Evolutionary conservation across 2,797 vertebrate genomes (phyloP).

Genomic region (Macropus fuliginosus): DNA sequence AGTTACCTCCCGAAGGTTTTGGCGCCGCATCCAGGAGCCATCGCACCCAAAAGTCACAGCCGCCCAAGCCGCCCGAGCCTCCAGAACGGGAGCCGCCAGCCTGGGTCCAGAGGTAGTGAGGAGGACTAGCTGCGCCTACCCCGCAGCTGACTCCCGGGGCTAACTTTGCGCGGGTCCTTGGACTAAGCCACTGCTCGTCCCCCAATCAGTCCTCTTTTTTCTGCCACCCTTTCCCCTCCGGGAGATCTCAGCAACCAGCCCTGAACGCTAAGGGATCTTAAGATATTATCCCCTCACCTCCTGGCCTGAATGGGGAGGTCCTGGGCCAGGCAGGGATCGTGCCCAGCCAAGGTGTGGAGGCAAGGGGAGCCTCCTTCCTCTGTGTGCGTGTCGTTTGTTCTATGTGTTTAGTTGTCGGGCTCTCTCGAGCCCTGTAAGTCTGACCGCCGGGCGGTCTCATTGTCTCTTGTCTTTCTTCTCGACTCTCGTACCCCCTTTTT

Average conservation of each 20-base stretch:
- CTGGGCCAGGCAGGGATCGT: not conserved
- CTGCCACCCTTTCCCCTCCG: too few relatives aligned
- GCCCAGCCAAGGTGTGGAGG: not conserved
- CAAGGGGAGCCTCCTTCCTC: not conserved
- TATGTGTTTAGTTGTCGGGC: not conserved
- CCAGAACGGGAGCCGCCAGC: not conserved
- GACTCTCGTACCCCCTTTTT: not conserved
- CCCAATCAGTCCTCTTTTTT: not conserved
- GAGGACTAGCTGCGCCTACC: not conserved
- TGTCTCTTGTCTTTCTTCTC: not conserved
- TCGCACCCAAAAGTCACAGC: not conserved
- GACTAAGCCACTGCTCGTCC: not conserved
- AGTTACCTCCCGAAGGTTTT: not conserved
- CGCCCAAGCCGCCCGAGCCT: not conserved
- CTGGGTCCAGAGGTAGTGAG: not conserved
- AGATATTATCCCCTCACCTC: not conserved
- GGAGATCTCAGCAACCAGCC: not conserved
- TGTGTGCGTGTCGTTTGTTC: not conserved
- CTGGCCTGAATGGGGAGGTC: not conserved
- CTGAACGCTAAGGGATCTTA: not conserved
- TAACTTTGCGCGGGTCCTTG: not conserved
- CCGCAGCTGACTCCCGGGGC: not conserved
- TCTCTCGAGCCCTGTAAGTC: not conserved
- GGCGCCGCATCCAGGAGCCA: constrained; percentile 3
- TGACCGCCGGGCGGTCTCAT: not conserved